Percentiles rank a stretch among this genome's conserved stretches.
phyloP scores from a whole-genome alignment of 2,888 invertebrate species.

The Ichneumoninae sp. region DNA sequence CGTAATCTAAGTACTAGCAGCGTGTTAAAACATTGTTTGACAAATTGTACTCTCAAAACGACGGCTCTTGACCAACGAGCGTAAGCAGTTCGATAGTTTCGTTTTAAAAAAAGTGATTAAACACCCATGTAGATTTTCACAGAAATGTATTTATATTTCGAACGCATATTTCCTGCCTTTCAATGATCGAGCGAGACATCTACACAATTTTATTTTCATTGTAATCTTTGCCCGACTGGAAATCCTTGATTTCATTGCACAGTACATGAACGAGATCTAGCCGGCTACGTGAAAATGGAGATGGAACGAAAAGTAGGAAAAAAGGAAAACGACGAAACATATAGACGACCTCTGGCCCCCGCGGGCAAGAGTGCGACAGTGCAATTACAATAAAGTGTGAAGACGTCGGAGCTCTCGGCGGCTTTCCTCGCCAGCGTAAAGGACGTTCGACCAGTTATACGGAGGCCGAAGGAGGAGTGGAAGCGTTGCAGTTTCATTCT shows the following conservation, averaged over 20 bases:
- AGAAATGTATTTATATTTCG: neutral
- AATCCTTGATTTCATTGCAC: slow-evolving; percentile 3
- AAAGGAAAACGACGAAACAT: slow-evolving; percentile 16
- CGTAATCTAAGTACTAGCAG: neutral
- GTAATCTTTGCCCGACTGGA: neutral
- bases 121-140: neutral
- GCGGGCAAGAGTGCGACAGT: slow-evolving; percentile 70
- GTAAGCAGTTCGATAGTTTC: neutral
- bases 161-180: neutral
- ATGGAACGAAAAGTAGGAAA: neutral
- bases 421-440: slow-evolving; percentile 31
- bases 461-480: neutral
- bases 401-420: slow-evolving; percentile 21
- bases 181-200: too few species aligned
- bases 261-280: slow-evolving; percentile 41
- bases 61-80: neutral
- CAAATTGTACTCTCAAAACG: neutral
- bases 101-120: too few species aligned
- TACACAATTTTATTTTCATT: neutral
- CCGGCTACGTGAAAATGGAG: neutral
- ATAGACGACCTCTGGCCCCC: slow-evolving; percentile 40
- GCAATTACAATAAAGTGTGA: slow-evolving; percentile 80
- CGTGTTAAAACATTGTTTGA: neutral
- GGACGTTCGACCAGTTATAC: slow-evolving; percentile 13
- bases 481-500: slow-evolving; percentile 38